phyloP scores from a whole-genome alignment of 2,797 vertebrate genomes.

The Merluccius polli region DNA sequence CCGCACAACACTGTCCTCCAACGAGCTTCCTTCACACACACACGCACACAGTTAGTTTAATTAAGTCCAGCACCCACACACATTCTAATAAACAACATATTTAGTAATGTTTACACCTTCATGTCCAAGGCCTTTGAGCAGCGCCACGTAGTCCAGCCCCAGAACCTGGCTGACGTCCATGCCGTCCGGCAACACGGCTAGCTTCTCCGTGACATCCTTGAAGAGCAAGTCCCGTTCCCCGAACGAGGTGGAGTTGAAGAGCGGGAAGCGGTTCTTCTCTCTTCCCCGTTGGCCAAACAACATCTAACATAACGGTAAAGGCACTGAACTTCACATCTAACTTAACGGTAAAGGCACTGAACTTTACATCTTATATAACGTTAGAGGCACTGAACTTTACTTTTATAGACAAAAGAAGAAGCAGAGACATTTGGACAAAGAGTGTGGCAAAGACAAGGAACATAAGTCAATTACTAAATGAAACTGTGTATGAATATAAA shows the following conservation, averaged over 20 bases:
- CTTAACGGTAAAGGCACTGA: slow-evolving; percentile 6
- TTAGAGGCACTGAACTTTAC: background rate
- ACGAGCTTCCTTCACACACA: slow-evolving; percentile 79
- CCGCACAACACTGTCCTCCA: slow-evolving; percentile 86
- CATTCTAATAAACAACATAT: background rate
- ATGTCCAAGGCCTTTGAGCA: slow-evolving; percentile 88
- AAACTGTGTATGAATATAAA: background rate
- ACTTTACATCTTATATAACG: background rate
- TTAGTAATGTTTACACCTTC: slow-evolving; percentile 73
- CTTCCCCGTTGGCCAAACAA: slow-evolving; percentile 79
- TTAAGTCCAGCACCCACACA: slow-evolving; percentile 6
- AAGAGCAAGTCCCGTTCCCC: slow-evolving; percentile 82
- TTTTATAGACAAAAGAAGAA: background rate
- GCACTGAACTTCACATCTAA: slow-evolving; percentile 55
- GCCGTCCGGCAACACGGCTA: slow-evolving; percentile 73
- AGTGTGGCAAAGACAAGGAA: too few relatives aligned
- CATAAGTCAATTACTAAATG: background rate
- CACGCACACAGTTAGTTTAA: slow-evolving; percentile 14
- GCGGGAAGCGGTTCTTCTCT: slow-evolving; percentile 75
- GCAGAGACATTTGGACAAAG: background rate
- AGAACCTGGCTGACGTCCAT: slow-evolving; percentile 81
- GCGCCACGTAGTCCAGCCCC: slow-evolving; percentile 86
- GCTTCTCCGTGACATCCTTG: slow-evolving; percentile 74
- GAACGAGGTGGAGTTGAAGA: slow-evolving; percentile 78
- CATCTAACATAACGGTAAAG: slow-evolving; percentile 58